Evolutionary conservation across 2,888 invertebrate species (phyloP).

Genomic region (Oconnorella tubifera): DNA sequence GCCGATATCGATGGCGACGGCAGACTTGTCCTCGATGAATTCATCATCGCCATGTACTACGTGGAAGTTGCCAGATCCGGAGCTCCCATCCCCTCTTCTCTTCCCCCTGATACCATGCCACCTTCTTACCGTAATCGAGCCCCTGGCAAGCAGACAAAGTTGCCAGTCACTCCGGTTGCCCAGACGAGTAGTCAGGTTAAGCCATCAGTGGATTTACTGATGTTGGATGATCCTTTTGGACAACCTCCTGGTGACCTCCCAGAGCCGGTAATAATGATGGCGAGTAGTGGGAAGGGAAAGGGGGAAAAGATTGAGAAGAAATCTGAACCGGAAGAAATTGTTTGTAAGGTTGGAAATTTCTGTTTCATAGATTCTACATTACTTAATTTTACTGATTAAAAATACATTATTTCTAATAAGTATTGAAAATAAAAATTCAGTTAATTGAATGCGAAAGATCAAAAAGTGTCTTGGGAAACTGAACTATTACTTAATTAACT

Average conservation of each 20-base stretch:
- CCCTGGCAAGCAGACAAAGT: slow-evolving; percentile 2
- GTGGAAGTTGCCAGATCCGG: slow-evolving; percentile 83
- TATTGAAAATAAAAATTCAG: too few relatives aligned
- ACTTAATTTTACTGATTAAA: too few relatives aligned
- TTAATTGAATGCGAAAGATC: too few relatives aligned
- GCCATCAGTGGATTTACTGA: slow-evolving; percentile 12
- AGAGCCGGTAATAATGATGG: slow-evolving; percentile 2
- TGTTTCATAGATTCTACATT: too few relatives aligned
- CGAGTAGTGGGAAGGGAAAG: neutral
- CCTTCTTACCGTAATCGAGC: slow-evolving; percentile 70
- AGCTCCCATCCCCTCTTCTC: slow-evolving; percentile 71
- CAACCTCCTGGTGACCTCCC: slow-evolving; percentile 1
- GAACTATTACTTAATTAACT: too few relatives aligned
- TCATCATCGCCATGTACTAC: slow-evolving; percentile 92
- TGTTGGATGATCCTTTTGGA: slow-evolving; percentile 18
- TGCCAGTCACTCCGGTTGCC: neutral
- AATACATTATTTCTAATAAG: too few relatives aligned
- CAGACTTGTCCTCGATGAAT: slow-evolving; percentile 89
- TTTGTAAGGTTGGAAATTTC: neutral
- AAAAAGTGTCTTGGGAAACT: too few relatives aligned
- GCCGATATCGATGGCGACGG: slow-evolving; percentile 93
- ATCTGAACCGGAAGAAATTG: neutral
- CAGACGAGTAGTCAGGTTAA: neutral
- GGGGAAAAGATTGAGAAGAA: neutral
- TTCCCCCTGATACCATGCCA: slow-evolving; percentile 83